A percentile compares a stretch with the other conserved stretches of the same genome.
Evolutionary conservation across 1,140 invertebrate genomes (phyloP).

Genomic region (Drepana arcuata): DNA sequence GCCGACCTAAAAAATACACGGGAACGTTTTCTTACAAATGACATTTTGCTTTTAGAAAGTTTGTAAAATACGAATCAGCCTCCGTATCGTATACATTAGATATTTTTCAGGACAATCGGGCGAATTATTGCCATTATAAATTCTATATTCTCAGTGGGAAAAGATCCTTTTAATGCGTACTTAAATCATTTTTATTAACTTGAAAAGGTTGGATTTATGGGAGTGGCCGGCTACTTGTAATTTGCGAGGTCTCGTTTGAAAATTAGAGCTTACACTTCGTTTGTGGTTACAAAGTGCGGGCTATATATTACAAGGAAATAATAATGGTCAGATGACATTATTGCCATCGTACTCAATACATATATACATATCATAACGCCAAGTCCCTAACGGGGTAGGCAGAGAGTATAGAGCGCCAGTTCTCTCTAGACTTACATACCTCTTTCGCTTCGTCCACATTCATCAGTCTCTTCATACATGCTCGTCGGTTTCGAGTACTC

Average conservation of each 20-base stretch:
- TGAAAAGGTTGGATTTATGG: slow-evolving; percentile 56
- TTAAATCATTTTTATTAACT: slow-evolving; percentile 66
- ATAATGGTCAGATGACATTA: no score
- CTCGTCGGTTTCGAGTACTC: no score
- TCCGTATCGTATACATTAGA: slow-evolving; percentile 1
- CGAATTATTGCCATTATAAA: slow-evolving; percentile 52
- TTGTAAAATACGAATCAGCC: background rate
- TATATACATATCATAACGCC: no score
- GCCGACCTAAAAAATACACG: slow-evolving; percentile 5
- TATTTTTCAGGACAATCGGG: slow-evolving; percentile 38
- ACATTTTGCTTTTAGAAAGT: slow-evolving; percentile 1
- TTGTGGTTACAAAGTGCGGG: no score
- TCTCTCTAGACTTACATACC: no score
- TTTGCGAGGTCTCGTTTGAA: slow-evolving; percentile 23
- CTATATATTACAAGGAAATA: no score
- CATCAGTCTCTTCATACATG: no score
- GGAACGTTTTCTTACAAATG: slow-evolving; percentile 3
- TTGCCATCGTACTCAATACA: no score
- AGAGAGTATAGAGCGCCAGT: no score
- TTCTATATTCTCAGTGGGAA: slow-evolving; percentile 35
- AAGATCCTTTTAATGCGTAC: slow-evolving; percentile 51
- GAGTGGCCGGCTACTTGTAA: slow-evolving; percentile 33
- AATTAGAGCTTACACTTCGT: no score
- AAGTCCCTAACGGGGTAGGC: no score
- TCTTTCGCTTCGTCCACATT: no score